Conservation (phyloP, 2,888 invertebrate genomes). For the Folsomia candida region DNA sequence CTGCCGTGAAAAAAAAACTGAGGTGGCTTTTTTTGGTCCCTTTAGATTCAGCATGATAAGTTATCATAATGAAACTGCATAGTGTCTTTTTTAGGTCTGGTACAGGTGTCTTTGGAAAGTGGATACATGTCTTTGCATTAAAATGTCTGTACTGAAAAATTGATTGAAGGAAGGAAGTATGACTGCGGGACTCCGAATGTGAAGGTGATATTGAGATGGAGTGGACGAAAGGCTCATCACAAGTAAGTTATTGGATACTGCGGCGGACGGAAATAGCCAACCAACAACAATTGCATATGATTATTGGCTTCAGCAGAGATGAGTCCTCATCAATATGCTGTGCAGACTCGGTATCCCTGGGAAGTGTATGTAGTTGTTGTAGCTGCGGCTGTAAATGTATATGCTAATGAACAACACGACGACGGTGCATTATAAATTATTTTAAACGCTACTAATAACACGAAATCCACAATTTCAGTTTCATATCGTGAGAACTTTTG, state of each 20-base stretch:
- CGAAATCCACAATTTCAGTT: background rate
- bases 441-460: too few relatives aligned
- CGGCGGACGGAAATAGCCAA: too few relatives aligned
- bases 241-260: background rate
- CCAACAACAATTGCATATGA: background rate
- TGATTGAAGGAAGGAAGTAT: background rate
- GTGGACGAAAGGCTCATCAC: background rate
- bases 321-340: constrained; percentile 14
- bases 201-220: background rate
- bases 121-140: background rate
- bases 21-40: too few relatives aligned
- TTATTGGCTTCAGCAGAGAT: background rate
- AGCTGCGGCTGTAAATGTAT: background rate
- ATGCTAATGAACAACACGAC: background rate
- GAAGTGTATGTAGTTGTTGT: constrained; percentile 2
- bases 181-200: background rate
- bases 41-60: background rate
- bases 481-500: background rate
- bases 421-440: background rate
- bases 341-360: constrained; percentile 10
- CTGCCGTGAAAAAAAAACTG: too few relatives aligned
- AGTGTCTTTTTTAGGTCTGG: background rate
- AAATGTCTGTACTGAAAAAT: background rate
- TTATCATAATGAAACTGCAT: background rate
- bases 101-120: background rate